Percentiles rank a stretch among this genome's conserved stretches.
Conservation (phyloP, 2,113 vertebrate species). For the Haemorhous mexicanus region DNA sequence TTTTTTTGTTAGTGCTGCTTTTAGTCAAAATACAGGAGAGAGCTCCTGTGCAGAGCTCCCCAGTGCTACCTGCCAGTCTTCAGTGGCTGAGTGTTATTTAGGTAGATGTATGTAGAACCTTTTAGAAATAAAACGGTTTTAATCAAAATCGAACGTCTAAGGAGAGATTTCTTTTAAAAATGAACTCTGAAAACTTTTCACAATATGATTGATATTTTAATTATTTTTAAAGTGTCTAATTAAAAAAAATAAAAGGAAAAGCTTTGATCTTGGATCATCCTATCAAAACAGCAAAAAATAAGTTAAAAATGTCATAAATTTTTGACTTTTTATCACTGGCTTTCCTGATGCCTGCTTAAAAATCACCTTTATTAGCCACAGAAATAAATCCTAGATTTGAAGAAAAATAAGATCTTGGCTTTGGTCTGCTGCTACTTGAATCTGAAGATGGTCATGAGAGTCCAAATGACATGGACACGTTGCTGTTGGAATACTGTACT, state of each 20-base stretch:
- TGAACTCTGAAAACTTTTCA: background rate
- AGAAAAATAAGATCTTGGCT: background rate
- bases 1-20: background rate
- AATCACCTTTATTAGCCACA: background rate
- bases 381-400: background rate
- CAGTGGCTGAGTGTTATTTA: background rate
- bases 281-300: background rate
- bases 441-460: background rate
- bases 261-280: background rate
- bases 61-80: background rate
- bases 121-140: background rate
- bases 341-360: background rate
- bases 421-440: background rate
- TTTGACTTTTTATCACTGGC: background rate
- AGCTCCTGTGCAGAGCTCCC: background rate
- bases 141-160: background rate
- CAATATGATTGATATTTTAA: background rate
- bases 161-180: background rate
- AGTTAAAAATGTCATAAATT: background rate
- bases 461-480: background rate
- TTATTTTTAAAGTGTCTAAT: background rate
- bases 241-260: background rate
- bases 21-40: background rate
- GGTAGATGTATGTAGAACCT: background rate
- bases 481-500: background rate